A percentile compares a stretch with the other conserved stretches of the same genome.
Evolutionary conservation across 2,113 vertebrate species (phyloP).

Genomic region (Sarotherodon lohbergeri): DNA sequence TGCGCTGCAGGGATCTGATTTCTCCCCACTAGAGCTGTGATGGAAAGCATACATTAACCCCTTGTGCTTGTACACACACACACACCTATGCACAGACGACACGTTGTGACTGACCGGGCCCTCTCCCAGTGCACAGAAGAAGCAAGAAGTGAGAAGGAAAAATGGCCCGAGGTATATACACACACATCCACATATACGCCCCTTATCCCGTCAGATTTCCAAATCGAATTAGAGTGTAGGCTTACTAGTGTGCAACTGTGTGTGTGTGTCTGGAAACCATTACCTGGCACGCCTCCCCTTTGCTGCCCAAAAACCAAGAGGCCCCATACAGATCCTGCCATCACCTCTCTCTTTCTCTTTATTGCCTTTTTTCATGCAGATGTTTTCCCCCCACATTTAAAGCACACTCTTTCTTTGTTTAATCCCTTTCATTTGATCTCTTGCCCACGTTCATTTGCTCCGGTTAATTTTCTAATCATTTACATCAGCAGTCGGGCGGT

Average conservation of each 20-base stretch:
- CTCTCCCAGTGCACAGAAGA: slow-evolving; percentile 35
- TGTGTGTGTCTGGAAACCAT: slow-evolving; percentile 70
- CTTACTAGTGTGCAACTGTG: slow-evolving; percentile 13
- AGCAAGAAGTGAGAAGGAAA: not conserved
- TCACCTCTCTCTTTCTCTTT: slow-evolving; percentile 8
- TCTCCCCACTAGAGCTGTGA: slow-evolving; percentile 44
- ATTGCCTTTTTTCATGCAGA: not conserved
- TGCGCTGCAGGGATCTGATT: slow-evolving; percentile 50
- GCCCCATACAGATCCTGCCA: slow-evolving; percentile 44
- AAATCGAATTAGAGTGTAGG: slow-evolving; percentile 43
- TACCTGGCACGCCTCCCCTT: slow-evolving; percentile 56
- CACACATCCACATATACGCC: slow-evolving; percentile 20
- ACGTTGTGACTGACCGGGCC: not conserved
- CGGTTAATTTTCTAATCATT: not conserved
- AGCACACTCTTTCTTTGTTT: not conserved
- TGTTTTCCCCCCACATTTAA: not conserved
- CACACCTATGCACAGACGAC: not conserved
- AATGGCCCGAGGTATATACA: slow-evolving; percentile 27
- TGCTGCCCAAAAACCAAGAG: slow-evolving; percentile 41
- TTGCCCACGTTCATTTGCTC: not conserved
- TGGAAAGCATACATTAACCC: slow-evolving; percentile 63
- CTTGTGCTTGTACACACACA: not conserved
- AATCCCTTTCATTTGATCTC: not conserved
- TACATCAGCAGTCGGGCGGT: not conserved
- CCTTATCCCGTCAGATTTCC: slow-evolving; percentile 49